phyloP scores from a whole-genome alignment of 2,113 vertebrate genomes.

The Pungitius pungitius region DNA sequence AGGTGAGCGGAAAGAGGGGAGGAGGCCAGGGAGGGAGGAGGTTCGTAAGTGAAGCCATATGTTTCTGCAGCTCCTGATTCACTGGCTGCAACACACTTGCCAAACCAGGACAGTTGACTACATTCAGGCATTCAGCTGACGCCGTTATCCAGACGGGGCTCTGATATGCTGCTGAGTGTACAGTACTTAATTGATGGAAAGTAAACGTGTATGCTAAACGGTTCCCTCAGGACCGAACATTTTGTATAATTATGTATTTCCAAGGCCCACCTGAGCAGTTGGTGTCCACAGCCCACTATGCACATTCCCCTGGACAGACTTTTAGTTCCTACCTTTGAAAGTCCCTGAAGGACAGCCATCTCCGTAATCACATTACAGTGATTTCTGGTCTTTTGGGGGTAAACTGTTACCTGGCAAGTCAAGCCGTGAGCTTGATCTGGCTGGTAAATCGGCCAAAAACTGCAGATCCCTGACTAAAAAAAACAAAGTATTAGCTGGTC shows the following conservation, averaged over 20 bases:
- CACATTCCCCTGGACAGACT: background rate
- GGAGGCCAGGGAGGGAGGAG: conserved; percentile 51
- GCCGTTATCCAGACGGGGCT: conserved; percentile 36
- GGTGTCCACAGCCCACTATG: background rate
- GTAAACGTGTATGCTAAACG: conserved; percentile 3
- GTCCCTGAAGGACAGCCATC: background rate
- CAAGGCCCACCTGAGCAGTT: conserved; percentile 3
- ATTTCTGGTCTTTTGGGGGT: background rate
- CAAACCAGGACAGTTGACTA: conserved; percentile 56
- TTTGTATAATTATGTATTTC: background rate
- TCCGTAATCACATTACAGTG: background rate
- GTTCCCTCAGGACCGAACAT: background rate
- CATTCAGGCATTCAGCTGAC: conserved; percentile 30
- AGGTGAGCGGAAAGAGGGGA: conserved; percentile 65
- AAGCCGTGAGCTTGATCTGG: background rate
- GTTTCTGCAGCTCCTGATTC: conserved; percentile 69
- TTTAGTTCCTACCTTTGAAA: background rate
- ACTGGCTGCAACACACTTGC: conserved; percentile 56
- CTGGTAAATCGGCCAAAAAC: background rate
- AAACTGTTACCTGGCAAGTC: background rate
- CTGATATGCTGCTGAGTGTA: conserved; percentile 25
- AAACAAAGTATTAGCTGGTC: background rate
- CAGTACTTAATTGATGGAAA: conserved; percentile 19
- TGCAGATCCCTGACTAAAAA: background rate
- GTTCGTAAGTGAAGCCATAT: conserved; percentile 82